Evolutionary conservation across 2,113 vertebrate genomes (phyloP).

Genomic region (Bucco capensis): DNA sequence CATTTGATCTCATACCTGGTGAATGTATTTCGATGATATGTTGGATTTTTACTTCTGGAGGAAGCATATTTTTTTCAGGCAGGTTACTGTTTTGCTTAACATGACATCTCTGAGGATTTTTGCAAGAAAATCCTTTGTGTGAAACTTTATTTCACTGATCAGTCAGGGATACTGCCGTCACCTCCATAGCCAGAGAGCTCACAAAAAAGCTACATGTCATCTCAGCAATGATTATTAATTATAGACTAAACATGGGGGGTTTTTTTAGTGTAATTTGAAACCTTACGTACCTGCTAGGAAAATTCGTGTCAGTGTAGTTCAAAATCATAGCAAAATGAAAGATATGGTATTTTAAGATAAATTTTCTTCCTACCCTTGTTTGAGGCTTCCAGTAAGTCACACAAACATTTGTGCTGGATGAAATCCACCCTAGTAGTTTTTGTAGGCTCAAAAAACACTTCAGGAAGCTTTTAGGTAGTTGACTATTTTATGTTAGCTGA

Average conservation of each 20-base stretch:
- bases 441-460: not conserved
- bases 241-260: not conserved
- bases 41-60: not conserved
- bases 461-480: not conserved
- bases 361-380: not conserved
- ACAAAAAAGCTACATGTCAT: rapidly evolving
- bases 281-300: not conserved
- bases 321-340: not conserved
- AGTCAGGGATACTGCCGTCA: no score
- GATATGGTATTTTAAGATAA: not conserved
- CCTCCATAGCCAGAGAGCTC: not conserved
- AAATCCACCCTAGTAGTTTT: not conserved
- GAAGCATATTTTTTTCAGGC: not conserved
- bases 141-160: not conserved
- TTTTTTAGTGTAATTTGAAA: not conserved
- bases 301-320: not conserved
- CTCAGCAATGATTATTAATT: not conserved
- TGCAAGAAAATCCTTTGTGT: not conserved
- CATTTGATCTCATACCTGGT: not conserved
- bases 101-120: not conserved
- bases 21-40: not conserved
- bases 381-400: not conserved
- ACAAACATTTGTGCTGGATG: not conserved
- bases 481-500: not conserved
- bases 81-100: not conserved